Percentiles rank a stretch among this genome's conserved stretches.
phyloP scores from a whole-genome alignment of 2,113 vertebrate genomes.

The Delphinus delphis region DNA sequence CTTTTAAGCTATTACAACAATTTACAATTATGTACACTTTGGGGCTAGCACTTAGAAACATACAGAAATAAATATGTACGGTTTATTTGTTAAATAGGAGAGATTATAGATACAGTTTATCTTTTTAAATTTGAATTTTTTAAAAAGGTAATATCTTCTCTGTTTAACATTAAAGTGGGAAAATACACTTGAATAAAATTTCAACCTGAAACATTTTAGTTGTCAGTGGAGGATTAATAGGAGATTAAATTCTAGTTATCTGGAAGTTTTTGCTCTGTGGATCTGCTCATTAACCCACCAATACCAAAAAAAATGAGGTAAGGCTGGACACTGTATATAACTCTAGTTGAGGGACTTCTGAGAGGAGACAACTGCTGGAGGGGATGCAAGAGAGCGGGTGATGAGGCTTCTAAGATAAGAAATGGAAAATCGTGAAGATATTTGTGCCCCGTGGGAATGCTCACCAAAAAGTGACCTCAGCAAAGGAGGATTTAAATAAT shows the following conservation, averaged over 20 bases:
- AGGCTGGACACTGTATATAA: background rate
- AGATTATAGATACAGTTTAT: background rate
- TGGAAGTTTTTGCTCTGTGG: background rate
- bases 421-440: background rate
- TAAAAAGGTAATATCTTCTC: background rate
- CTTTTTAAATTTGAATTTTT: background rate
- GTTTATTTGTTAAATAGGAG: background rate
- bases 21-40: background rate
- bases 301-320: background rate
- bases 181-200: background rate
- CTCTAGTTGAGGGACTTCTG: background rate
- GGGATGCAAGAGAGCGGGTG: fast-evolving
- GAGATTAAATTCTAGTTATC: background rate
- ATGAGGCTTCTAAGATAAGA: background rate
- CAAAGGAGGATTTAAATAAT: background rate
- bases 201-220: background rate
- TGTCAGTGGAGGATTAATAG: background rate
- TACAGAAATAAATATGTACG: background rate
- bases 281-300: background rate
- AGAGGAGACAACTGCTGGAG: background rate
- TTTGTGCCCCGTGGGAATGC: background rate
- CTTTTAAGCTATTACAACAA: background rate
- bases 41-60: background rate
- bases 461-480: background rate
- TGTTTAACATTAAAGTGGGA: background rate